These are phyloP conservation scores for Drosophila repleta DNA, from an alignment of 1,140 invertebrate genomes.

Conservation along the genomic window DNA sequence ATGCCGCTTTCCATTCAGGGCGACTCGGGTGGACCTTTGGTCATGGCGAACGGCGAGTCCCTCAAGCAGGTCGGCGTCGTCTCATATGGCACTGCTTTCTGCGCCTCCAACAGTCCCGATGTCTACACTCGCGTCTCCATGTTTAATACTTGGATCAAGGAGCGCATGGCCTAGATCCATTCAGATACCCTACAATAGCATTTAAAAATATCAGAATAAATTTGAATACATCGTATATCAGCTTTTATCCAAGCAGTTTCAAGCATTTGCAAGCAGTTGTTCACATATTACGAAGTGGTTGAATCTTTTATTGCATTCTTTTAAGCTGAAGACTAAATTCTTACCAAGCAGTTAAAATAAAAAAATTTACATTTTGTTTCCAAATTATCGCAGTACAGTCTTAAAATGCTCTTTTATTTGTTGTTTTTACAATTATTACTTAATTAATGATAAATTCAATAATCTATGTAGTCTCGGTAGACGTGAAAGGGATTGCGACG, in stretches of 20 bases:
- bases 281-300: neutral
- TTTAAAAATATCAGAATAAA: neutral
- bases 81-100: slow-evolving; percentile 88
- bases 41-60: slow-evolving; percentile 61
- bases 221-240: neutral
- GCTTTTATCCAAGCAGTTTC: slow-evolving; percentile 4
- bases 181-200: neutral
- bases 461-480: slow-evolving; percentile 10
- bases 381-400: neutral
- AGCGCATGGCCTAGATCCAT: slow-evolving; percentile 56
- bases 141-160: slow-evolving; percentile 84
- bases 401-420: slow-evolving; percentile 7
- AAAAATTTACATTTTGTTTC: neutral
- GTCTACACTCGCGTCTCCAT: slow-evolving; percentile 85
- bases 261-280: neutral
- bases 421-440: neutral
- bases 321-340: neutral
- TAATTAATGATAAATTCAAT: neutral
- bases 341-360: neutral
- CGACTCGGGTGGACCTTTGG: slow-evolving; percentile 90
- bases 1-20: slow-evolving; percentile 84
- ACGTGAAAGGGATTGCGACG: slow-evolving; percentile 14
- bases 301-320: slow-evolving; percentile 2
- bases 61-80: slow-evolving; percentile 87
- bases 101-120: slow-evolving; percentile 84